Evolutionary conservation across 1,140 invertebrate genomes (phyloP).

Genomic region (Brachionus angularis): DNA sequence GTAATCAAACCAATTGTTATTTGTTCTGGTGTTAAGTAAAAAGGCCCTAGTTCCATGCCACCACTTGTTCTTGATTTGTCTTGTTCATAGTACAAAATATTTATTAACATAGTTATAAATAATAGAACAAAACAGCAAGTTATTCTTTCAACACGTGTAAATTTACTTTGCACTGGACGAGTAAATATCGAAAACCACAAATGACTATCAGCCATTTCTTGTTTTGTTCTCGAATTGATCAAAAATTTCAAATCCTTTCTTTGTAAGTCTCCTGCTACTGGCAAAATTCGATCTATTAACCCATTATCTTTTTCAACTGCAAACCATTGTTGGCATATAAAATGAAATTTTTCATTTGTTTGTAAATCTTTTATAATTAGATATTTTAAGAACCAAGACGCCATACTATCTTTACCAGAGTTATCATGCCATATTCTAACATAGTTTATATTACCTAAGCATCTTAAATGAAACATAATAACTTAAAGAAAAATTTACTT

Average conservation of each 20-base stretch:
- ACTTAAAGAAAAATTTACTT: slow-evolving; percentile 22
- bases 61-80: slow-evolving; percentile 47
- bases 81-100: slow-evolving; percentile 62
- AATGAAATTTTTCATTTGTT: slow-evolving; percentile 60
- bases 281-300: slow-evolving; percentile 60
- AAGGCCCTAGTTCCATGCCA: slow-evolving; percentile 58
- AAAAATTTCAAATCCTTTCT: slow-evolving; percentile 60
- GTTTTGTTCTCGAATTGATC: slow-evolving; percentile 58
- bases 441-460: slow-evolving; percentile 60
- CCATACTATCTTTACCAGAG: slow-evolving; percentile 59
- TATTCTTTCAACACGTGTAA: slow-evolving; percentile 60
- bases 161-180: slow-evolving; percentile 60
- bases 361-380: slow-evolving; percentile 62
- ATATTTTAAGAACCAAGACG: slow-evolving; percentile 62
- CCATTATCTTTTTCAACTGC: slow-evolving; percentile 64
- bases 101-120: slow-evolving; percentile 62
- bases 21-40: slow-evolving; percentile 58
- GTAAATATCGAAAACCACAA: slow-evolving; percentile 63
- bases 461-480: slow-evolving; percentile 50
- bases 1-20: slow-evolving; percentile 47
- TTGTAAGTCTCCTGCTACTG: slow-evolving; percentile 60
- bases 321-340: slow-evolving; percentile 62
- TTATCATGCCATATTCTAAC: slow-evolving; percentile 64
- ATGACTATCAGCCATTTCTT: slow-evolving; percentile 62
- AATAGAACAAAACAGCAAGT: slow-evolving; percentile 62